These are phyloP conservation scores for Aphis gossypii DNA, from an alignment of 1,140 invertebrate genomes.

Conservation along the genomic window DNA sequence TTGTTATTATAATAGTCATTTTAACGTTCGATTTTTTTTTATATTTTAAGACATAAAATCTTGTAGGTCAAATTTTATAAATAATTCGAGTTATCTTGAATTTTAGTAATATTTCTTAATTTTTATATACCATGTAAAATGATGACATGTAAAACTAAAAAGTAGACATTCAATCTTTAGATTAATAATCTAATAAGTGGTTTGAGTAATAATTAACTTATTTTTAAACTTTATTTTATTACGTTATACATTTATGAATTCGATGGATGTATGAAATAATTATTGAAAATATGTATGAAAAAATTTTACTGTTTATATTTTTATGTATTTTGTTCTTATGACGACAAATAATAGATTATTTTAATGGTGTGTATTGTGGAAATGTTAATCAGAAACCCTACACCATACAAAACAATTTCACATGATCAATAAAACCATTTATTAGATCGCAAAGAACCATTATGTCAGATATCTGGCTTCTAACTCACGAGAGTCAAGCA, in stretches of 20 bases:
- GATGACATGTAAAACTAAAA: no score
- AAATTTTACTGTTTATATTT: neutral
- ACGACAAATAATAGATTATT: neutral
- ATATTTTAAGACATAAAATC: neutral
- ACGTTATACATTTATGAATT: no score
- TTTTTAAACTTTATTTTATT: no score
- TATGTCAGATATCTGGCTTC: slow-evolving; percentile 2
- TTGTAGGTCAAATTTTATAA: neutral
- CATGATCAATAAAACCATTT: slow-evolving; percentile 3
- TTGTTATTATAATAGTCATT: neutral
- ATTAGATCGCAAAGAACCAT: slow-evolving; percentile 7
- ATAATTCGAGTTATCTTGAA: neutral
- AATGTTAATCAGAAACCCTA: slow-evolving; percentile 2
- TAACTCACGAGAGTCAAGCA: neutral
- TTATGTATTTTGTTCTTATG: neutral
- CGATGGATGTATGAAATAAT: no score
- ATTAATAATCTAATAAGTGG: no score
- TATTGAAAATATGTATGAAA: neutral
- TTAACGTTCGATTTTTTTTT: neutral
- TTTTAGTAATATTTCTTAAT: no score
- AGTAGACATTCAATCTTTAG: no score
- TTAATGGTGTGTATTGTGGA: neutral
- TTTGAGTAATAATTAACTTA: no score
- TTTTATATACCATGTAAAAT: no score
- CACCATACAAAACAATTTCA: neutral